Percentiles rank a stretch among this genome's conserved stretches.
phyloP scores from a whole-genome alignment of 2,888 invertebrate genomes.

The Dolichomitus sp. region DNA sequence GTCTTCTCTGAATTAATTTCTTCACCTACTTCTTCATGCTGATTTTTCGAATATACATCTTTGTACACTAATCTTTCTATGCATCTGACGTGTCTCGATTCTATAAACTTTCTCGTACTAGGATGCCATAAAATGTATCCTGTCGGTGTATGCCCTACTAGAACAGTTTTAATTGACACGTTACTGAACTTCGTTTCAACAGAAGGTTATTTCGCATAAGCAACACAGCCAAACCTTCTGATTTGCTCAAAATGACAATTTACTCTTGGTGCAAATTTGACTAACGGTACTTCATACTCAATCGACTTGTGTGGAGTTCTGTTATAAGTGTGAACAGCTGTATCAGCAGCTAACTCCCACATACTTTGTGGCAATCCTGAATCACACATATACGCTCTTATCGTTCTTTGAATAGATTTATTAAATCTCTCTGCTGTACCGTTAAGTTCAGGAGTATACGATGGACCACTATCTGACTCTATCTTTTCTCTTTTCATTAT shows the following conservation, averaged over 20 bases:
- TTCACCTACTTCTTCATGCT: too few species aligned
- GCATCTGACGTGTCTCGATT: constrained; percentile 70
- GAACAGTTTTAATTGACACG: constrained; percentile 45
- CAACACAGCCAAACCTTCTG: constrained; percentile 48
- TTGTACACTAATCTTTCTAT: constrained; percentile 71
- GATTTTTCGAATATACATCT: constrained; percentile 55
- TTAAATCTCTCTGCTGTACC: too few species aligned
- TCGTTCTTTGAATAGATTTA: too few species aligned
- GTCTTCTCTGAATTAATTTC: too few species aligned
- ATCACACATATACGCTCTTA: too few species aligned
- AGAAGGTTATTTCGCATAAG: constrained; percentile 48
- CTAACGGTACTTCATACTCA: constrained; percentile 56
- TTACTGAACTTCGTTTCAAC: constrained; percentile 42
- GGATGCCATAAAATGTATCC: constrained; percentile 69
- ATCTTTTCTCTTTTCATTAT: too few species aligned
- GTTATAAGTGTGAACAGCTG: too few species aligned
- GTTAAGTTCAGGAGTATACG: too few species aligned
- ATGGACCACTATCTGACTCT: too few species aligned
- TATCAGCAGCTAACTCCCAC: too few species aligned
- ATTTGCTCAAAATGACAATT: constrained; percentile 39
- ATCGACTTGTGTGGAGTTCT: too few species aligned
- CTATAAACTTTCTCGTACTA: constrained; percentile 57
- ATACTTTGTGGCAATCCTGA: too few species aligned
- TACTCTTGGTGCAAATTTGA: constrained; percentile 57
- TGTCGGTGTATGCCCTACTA: constrained; percentile 61